Conservation (phyloP, 2,797 vertebrate genomes). For the Mormyrops boulengeri region DNA sequence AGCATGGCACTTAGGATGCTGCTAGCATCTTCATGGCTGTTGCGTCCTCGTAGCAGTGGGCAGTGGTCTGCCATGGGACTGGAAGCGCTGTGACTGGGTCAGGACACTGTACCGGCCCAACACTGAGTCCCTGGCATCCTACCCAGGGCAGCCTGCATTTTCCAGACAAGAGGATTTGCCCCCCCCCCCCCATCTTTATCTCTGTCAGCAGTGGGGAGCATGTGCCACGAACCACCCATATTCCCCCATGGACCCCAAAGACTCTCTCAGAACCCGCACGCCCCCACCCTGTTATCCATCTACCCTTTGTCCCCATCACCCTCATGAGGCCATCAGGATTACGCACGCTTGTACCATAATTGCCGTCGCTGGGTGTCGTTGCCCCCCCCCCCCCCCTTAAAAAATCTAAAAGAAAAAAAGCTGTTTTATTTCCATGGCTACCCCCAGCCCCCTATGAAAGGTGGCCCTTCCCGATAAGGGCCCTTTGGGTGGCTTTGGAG, state of each 20-base stretch:
- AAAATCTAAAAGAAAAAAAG: background rate
- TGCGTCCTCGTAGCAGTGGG: background rate
- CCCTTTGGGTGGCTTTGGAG: slow-evolving; percentile 20
- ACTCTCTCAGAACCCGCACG: slow-evolving; percentile 13
- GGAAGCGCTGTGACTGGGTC: background rate
- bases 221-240: background rate
- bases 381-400: slow-evolving; percentile 8
- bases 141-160: background rate
- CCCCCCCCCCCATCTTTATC: background rate
- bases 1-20: background rate
- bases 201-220: slow-evolving; percentile 46
- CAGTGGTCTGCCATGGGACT: background rate
- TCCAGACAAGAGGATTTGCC: background rate
- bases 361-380: slow-evolving; percentile 41
- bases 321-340: slow-evolving; percentile 48
- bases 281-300: background rate
- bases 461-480: slow-evolving; percentile 51
- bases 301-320: background rate
- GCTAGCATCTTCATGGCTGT: background rate
- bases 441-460: slow-evolving; percentile 27
- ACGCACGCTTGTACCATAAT: slow-evolving; percentile 48
- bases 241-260: background rate
- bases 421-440: background rate
- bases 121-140: background rate
- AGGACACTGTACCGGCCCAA: background rate